Evolutionary conservation across 2,888 invertebrate genomes (phyloP).

Genomic region (Megalurothrips usitatus): DNA sequence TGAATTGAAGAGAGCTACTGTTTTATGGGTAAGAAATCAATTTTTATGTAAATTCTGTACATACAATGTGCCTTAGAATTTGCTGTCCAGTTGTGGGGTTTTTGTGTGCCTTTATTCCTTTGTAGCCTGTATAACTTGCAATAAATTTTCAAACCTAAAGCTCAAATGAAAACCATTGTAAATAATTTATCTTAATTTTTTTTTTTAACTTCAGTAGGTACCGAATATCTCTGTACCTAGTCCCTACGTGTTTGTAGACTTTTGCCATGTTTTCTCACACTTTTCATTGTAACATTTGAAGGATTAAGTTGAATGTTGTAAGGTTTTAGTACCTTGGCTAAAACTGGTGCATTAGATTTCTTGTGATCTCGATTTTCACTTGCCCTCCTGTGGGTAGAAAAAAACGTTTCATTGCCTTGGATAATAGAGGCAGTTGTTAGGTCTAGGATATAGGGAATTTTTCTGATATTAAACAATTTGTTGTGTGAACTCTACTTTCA

Average conservation of each 20-base stretch:
- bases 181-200: too few relatives aligned
- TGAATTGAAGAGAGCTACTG: neutral
- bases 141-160: neutral
- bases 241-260: neutral
- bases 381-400: neutral
- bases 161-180: neutral
- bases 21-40: neutral
- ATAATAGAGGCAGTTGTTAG: neutral
- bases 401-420: neutral
- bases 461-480: neutral
- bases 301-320: neutral
- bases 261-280: neutral
- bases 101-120: neutral
- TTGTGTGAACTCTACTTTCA: neutral
- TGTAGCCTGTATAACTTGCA: neutral
- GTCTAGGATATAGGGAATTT: neutral
- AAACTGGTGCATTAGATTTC: neutral
- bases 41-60: constrained; percentile 21
- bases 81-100: neutral
- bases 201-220: neutral
- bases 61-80: neutral
- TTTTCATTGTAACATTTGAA: neutral
- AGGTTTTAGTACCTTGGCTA: neutral
- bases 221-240: neutral
- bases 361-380: neutral